Conservation (phyloP, 2,888 invertebrate species). For the Rhagium mordax region DNA sequence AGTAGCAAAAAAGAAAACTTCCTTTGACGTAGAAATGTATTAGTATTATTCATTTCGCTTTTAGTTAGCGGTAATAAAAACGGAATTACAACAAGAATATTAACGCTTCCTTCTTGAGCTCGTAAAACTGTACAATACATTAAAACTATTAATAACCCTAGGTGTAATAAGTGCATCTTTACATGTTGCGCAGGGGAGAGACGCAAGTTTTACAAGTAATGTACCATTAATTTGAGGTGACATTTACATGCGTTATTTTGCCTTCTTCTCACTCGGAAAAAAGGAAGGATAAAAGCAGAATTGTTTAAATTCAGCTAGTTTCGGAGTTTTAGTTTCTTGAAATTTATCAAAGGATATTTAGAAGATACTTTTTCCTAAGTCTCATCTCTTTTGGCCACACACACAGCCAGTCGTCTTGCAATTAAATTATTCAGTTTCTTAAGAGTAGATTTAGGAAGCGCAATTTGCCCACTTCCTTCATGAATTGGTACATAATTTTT, state of each 20-base stretch:
- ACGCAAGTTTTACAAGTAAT: neutral
- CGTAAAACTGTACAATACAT: slow-evolving; percentile 23
- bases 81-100: slow-evolving; percentile 13
- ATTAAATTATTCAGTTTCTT: neutral
- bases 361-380: no score
- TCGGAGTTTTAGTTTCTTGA: no score
- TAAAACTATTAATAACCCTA: slow-evolving; percentile 26
- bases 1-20: neutral
- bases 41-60: slow-evolving; percentile 13
- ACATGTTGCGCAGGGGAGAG: neutral
- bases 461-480: neutral
- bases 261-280: neutral
- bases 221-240: neutral
- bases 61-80: slow-evolving; percentile 16
- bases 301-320: no score
- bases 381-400: no score
- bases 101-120: slow-evolving; percentile 21
- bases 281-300: neutral
- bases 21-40: slow-evolving; percentile 8
- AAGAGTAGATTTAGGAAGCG: neutral
- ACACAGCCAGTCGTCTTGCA: neutral
- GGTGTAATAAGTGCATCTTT: neutral
- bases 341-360: no score
- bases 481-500: neutral
- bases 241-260: neutral